Evolutionary conservation across 1,140 invertebrate species (phyloP).

Genomic region (Lysiphlebus fabarum): DNA sequence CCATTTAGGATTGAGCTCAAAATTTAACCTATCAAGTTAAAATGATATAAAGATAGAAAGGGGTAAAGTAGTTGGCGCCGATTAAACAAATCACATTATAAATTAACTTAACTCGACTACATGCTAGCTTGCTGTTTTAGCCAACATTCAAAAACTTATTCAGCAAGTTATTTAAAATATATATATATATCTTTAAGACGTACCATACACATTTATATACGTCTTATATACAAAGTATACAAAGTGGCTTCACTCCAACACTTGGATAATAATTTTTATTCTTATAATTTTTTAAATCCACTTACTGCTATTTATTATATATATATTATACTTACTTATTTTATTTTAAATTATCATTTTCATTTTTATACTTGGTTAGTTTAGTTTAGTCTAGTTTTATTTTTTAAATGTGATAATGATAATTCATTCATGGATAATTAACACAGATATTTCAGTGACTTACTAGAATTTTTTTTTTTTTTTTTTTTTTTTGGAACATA

Average conservation of each 20-base stretch:
- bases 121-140: slow-evolving; percentile 28
- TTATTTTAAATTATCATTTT: background rate
- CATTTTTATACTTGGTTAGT: no score
- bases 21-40: background rate
- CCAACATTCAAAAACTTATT: slow-evolving; percentile 36
- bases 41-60: slow-evolving; percentile 21
- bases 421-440: slow-evolving; percentile 34
- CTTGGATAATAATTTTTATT: slow-evolving; percentile 45
- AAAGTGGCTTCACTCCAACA: slow-evolving; percentile 33
- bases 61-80: slow-evolving; percentile 52
- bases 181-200: no score
- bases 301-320: no score
- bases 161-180: slow-evolving; percentile 45
- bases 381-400: no score
- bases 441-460: slow-evolving; percentile 17
- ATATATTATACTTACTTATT: no score
- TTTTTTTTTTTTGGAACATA: no score
- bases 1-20: no score
- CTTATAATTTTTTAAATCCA: slow-evolving; percentile 6
- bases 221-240: slow-evolving; percentile 52
- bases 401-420: slow-evolving; percentile 5
- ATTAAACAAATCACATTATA: slow-evolving; percentile 58
- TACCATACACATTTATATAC: slow-evolving; percentile 45
- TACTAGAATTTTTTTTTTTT: slow-evolving; percentile 9
- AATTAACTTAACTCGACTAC: slow-evolving; percentile 37